phyloP scores from a whole-genome alignment of 23 tunicate genomes.

The Clavelina lepadiformis region DNA sequence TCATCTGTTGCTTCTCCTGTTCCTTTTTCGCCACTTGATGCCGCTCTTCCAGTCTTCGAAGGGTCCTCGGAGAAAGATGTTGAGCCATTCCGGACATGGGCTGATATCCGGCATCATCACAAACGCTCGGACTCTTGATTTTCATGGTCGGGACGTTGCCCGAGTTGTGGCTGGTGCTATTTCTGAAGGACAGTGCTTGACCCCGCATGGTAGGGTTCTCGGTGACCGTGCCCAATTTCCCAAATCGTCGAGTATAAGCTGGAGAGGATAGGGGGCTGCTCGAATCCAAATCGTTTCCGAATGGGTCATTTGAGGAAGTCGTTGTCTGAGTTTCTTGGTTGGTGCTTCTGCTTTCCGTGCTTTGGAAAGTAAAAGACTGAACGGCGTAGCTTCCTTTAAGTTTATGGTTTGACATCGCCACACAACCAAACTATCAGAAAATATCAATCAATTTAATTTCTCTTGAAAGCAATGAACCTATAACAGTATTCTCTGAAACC shows the following conservation, averaged over 20 bases:
- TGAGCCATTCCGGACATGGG: constrained; percentile 19
- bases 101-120: no score
- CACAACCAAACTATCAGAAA: no score
- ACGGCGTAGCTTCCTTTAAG: no score
- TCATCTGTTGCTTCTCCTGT: constrained; percentile 29
- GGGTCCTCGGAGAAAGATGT: constrained; percentile 69
- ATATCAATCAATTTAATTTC: no score
- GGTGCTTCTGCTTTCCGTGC: no score
- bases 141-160: neutral
- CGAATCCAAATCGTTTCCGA: neutral
- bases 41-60: constrained; percentile 63
- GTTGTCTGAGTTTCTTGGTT: no score
- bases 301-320: no score
- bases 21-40: constrained; percentile 70
- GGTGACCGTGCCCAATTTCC: constrained; percentile 10
- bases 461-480: no score
- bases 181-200: neutral
- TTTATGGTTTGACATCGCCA: no score
- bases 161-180: neutral
- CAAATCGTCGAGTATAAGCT: constrained; percentile 7
- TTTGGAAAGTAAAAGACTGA: no score
- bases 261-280: constrained; percentile 16
- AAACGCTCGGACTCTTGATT: neutral
- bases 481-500: no score
- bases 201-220: constrained; percentile 1